Conservation (phyloP, 2,113 vertebrate genomes). For the Cyanoliseus patagonus region DNA sequence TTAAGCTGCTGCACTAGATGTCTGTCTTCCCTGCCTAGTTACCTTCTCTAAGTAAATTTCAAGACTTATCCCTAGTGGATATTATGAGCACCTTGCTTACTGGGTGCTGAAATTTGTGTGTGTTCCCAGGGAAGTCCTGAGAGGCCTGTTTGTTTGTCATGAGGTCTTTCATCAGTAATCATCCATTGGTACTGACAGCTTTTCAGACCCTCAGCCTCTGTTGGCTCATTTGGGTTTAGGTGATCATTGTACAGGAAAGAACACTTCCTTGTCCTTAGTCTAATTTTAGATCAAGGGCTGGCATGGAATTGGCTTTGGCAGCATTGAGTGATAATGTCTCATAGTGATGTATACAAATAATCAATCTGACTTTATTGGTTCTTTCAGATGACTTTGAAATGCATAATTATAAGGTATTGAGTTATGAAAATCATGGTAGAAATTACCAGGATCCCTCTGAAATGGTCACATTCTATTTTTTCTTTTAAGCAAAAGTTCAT, state of each 20-base stretch:
- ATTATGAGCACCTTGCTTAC: not conserved
- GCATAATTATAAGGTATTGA: not conserved
- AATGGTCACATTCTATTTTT: not conserved
- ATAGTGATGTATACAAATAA: not conserved
- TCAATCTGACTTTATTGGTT: slow-evolving; percentile 42
- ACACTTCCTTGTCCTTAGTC: slow-evolving; percentile 32
- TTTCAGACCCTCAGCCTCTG: not conserved
- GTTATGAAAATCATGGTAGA: slow-evolving; percentile 9
- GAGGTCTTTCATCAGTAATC: not conserved
- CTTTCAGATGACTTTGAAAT: slow-evolving; percentile 34
- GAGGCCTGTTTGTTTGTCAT: not conserved
- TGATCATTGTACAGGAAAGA: slow-evolving; percentile 19
- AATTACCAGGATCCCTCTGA: not conserved
- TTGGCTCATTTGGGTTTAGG: not conserved
- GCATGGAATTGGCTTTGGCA: slow-evolving; percentile 32
- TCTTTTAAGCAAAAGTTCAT: not conserved
- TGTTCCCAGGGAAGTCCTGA: not conserved
- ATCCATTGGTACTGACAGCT: not conserved
- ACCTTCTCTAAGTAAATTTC: not conserved
- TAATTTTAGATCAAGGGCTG: slow-evolving; percentile 60
- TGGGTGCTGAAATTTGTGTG: not conserved
- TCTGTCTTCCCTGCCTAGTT: not conserved
- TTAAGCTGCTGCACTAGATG: not conserved
- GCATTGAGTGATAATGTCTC: not conserved
- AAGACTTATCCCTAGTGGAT: not conserved